A percentile compares a stretch with the other conserved stretches of the same genome.
These are phyloP conservation scores for Euphydryas editha DNA, from an alignment of 2,888 invertebrate genomes.

Conservation along the genomic window DNA sequence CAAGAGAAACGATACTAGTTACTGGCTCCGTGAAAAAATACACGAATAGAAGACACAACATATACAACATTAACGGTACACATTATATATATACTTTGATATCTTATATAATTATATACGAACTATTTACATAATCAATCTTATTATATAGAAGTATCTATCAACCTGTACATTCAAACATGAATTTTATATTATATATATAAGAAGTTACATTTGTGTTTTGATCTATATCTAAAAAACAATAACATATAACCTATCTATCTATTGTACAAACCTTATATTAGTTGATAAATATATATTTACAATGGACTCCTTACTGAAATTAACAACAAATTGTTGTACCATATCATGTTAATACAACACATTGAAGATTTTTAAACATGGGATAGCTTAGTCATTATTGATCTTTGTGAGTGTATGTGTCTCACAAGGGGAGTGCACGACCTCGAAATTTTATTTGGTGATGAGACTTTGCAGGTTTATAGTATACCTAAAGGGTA, in stretches of 20 bases:
- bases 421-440: too few relatives aligned
- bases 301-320: slow-evolving; percentile 29
- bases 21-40: slow-evolving; percentile 60
- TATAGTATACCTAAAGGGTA: too few relatives aligned
- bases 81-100: slow-evolving; percentile 57
- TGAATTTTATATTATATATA: slow-evolving; percentile 21
- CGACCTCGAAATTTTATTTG: too few relatives aligned
- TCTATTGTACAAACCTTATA: slow-evolving; percentile 37
- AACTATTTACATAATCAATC: slow-evolving; percentile 73
- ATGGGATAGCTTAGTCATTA: neutral
- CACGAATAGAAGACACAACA: slow-evolving; percentile 47
- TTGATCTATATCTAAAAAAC: slow-evolving; percentile 25
- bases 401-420: neutral
- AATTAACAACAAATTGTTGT: slow-evolving; percentile 5
- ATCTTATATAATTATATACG: slow-evolving; percentile 70
- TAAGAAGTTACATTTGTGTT: slow-evolving; percentile 38
- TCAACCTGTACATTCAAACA: slow-evolving; percentile 51
- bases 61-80: slow-evolving; percentile 60
- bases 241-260: slow-evolving; percentile 25
- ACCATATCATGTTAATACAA: slow-evolving; percentile 3
- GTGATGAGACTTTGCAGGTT: too few relatives aligned
- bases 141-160: slow-evolving; percentile 34
- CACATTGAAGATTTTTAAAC: slow-evolving; percentile 7
- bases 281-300: slow-evolving; percentile 33
- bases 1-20: slow-evolving; percentile 44